Evolutionary conservation across 2,888 invertebrate genomes (phyloP), one percentile per base, ranked within the genome.

Genomic region (Latrodectus hesperus): DNA sequence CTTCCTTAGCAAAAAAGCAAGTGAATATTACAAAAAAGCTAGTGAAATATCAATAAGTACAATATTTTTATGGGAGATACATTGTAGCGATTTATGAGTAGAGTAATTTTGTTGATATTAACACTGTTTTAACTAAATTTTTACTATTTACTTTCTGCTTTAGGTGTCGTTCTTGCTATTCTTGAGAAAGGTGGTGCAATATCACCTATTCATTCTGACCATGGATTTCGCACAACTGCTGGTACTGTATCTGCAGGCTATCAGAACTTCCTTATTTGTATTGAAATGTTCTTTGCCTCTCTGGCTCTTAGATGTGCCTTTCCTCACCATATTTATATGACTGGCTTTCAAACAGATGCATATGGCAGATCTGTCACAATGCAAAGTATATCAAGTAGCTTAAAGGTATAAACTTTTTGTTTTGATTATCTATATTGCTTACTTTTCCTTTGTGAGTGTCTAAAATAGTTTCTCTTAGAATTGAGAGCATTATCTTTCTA

Each of bases 261-360:
- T 94, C 99, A 99, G 94, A 99, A 99, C 94, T 99, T 99, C 94
- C 95, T 99, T 91, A 99, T 99, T 93, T 99, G 99, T 93, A 96
- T 99, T 92, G 99, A 99, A 94, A 99, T 99, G 99, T 94, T 99
- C 91, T 97, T 98, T 91, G 99, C 99, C 60, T 97, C 99, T 67
- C 94, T 99, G 84, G 99, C 99, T 52, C 94, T 99, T 91, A 95
- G 98, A 90, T 99, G 98, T 93, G 99, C 99, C 38, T 99, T 99
- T 94, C 98, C 99, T 1, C 93, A 92, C 78, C 87, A 89, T 80
- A 88, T 97, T 88, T 97, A 97, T 92, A 95, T 96, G 90, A 96
- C 95, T 91, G 96, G 95, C 91, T 92, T 91, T 88, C 95, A 95
- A 91, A 95, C 96, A 26, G 97, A 97, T 92, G 95, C 96, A 52